Base-by-base conservation (phyloP, 1,140 invertebrate species). In the Zaprionus africanus region DNA sequence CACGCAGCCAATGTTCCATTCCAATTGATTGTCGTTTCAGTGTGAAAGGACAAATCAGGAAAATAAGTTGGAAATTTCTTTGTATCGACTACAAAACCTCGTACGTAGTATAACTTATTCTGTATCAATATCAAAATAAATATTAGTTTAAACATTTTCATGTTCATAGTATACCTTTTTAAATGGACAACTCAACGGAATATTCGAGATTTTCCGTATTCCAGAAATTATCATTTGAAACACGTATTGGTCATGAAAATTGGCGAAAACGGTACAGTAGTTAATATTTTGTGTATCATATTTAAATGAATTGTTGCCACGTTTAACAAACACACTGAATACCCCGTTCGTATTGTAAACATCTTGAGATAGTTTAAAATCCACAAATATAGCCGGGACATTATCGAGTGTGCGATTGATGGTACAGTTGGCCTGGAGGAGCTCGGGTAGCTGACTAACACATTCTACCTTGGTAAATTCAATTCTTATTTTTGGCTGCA, bases 151-250 rank as follows among this genome's bases (percentile, higher is more conserved):
- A 26, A 15, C 5, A 24, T 12, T 5, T 11, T 9, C 0, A 17
- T 9, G 7, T 15, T 13, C 36, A 26, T 13, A 24, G 46, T 24
- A 13, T 26, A 80, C 76, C 57, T 38, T 80, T 62, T 70, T 59
- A 22, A 80, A 79, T 5, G 76, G 76, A 13, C 73, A 81, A 6
- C 56, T 51, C 0, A 68, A 24, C 2, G 79, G 79, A 41, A 81
- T 72, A 17, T 81, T 81, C 5, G 57, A 34, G 5, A 62, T 22
- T n/a, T 26, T 49, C 0, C 78, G 62, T 1, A 81, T 7, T n/a
- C 62, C 78, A 13, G 31, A 17, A 31, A 54, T 43, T 24, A 81
- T 19, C 46, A 73, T 63, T n/a, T 54, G 51, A 15, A 72, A 38
- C 15, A 81, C 9, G n/a, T 43, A 43, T 5, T 81, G 22, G 2